Conservation (phyloP, 2,888 invertebrate genomes). For the Atrina japonica region DNA sequence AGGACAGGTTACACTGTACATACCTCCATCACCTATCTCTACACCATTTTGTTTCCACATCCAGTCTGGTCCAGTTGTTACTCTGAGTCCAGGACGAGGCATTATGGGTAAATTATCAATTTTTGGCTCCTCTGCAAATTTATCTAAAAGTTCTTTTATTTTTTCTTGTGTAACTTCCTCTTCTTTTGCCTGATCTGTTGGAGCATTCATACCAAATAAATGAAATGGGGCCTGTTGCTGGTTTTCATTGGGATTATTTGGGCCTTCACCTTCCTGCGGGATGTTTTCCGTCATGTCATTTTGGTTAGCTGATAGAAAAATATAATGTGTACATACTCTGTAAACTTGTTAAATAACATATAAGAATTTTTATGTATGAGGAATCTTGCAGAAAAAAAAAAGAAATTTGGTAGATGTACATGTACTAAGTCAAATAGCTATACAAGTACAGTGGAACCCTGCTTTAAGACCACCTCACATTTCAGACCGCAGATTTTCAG, state of each 20-base stretch:
- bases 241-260: background rate
- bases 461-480: too few species aligned
- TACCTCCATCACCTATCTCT: slow-evolving; percentile 19
- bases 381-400: too few species aligned
- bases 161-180: slow-evolving; percentile 40
- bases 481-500: too few species aligned
- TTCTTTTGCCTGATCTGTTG: slow-evolving; percentile 12
- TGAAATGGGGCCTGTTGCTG: too few species aligned
- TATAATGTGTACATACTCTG: too few species aligned
- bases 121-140: slow-evolving; percentile 35
- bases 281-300: background rate
- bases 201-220: slow-evolving; percentile 2
- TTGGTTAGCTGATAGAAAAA: background rate
- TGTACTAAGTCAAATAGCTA: too few species aligned
- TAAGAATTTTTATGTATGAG: too few species aligned
- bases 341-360: too few species aligned
- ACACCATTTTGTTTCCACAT: slow-evolving; percentile 42
- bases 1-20: too few species aligned
- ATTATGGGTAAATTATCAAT: slow-evolving; percentile 35
- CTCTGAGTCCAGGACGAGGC: slow-evolving; percentile 22
- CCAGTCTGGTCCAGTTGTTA: slow-evolving; percentile 42
- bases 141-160: slow-evolving; percentile 37
- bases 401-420: too few species aligned
- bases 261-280: background rate
- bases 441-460: too few species aligned